Conservation (phyloP, 2,113 vertebrate genomes). For the Otus sunia region DNA sequence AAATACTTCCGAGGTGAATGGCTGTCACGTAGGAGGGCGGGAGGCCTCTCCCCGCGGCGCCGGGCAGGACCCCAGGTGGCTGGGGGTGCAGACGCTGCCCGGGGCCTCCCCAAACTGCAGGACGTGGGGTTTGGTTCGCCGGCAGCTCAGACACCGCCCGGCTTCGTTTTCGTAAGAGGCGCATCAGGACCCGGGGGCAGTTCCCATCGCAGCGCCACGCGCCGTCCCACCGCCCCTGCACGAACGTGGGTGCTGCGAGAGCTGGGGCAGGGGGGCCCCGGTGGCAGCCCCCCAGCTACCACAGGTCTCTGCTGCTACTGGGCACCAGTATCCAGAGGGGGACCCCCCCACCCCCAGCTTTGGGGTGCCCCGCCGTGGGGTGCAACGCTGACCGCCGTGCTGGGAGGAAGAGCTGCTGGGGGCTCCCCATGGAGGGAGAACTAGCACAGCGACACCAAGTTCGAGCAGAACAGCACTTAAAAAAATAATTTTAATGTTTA, state of each 20-base stretch:
- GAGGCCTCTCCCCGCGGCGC: not conserved
- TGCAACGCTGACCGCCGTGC: accelerated
- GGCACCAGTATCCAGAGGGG: accelerated
- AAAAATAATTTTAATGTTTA: constrained; percentile 48
- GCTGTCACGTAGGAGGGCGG: not conserved
- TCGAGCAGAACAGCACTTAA: not conserved
- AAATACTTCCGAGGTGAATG: not conserved
- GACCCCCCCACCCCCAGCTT: not conserved
- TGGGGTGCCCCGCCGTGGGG: not conserved
- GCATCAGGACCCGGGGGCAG: accelerated
- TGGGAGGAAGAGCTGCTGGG: not conserved
- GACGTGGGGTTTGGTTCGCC: not conserved
- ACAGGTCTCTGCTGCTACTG: not conserved
- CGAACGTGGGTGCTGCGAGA: accelerated
- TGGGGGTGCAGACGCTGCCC: not conserved
- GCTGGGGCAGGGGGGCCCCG: not conserved
- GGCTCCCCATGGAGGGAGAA: not conserved
- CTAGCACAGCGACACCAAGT: not conserved
- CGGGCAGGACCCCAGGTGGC: not conserved
- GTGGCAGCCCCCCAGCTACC: not conserved
- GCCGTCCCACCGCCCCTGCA: accelerated
- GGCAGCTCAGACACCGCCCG: not conserved
- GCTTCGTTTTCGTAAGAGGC: not conserved
- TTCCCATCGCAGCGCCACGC: accelerated
- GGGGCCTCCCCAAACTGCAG: accelerated